Conservation (phyloP, 2,797 vertebrate species). For the Myotis planiceps region DNA sequence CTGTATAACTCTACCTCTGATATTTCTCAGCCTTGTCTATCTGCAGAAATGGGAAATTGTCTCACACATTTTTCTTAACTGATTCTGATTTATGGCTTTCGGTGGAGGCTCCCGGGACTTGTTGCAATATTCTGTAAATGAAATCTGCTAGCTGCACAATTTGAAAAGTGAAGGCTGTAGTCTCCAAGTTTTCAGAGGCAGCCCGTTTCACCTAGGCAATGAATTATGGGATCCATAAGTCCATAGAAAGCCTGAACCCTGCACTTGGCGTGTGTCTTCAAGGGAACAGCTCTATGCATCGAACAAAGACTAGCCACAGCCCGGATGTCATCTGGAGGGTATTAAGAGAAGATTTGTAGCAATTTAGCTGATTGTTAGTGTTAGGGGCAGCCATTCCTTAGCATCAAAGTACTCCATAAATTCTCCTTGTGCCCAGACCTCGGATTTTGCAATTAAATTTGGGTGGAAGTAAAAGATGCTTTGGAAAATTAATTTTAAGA, state of each 20-base stretch:
- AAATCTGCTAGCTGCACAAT: slow-evolving; percentile 81
- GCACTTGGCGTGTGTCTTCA: slow-evolving; percentile 38
- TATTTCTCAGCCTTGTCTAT: slow-evolving; percentile 81
- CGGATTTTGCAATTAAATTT: slow-evolving; percentile 62
- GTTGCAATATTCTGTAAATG: slow-evolving; percentile 83
- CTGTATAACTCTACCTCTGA: slow-evolving; percentile 75
- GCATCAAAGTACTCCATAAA: slow-evolving; percentile 55
- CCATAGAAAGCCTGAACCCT: slow-evolving; percentile 15
- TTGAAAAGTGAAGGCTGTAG: slow-evolving; percentile 77
- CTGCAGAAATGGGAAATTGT: slow-evolving; percentile 81
- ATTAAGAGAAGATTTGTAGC: slow-evolving; percentile 70
- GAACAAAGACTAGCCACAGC: slow-evolving; percentile 17
- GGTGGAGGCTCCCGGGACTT: slow-evolving; percentile 78
- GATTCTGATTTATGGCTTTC: slow-evolving; percentile 81
- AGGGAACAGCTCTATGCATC: slow-evolving; percentile 60
- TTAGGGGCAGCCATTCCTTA: slow-evolving; percentile 37
- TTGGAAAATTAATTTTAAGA: slow-evolving; percentile 47
- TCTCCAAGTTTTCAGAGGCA: slow-evolving; percentile 76
- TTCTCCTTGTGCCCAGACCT: slow-evolving; percentile 4
- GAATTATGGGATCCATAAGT: slow-evolving; percentile 70
- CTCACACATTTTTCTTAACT: slow-evolving; percentile 82
- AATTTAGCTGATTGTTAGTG: slow-evolving; percentile 70
- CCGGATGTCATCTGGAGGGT: slow-evolving; percentile 50
- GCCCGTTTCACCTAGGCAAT: slow-evolving; percentile 73
- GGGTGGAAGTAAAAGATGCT: slow-evolving; percentile 39